Evolutionary conservation across 1,140 invertebrate species (phyloP).

Genomic region (Rhyacophila brunnea): DNA sequence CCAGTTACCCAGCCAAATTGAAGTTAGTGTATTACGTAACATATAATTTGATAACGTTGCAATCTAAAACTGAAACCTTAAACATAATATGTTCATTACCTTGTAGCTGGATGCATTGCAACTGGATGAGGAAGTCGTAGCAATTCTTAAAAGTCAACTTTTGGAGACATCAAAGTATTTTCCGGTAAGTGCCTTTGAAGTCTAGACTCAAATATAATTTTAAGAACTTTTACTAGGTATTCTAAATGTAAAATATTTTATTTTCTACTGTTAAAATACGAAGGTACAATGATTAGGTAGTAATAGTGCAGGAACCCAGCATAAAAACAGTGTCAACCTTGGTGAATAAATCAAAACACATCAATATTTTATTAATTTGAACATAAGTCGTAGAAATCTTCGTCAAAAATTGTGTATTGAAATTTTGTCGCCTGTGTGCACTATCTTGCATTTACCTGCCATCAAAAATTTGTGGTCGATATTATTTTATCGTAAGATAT

Average conservation of each 20-base stretch:
- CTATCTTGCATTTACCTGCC: too few species aligned
- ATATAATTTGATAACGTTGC: too few species aligned
- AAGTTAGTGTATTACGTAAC: too few species aligned
- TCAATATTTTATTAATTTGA: too few species aligned
- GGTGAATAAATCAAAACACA: not conserved
- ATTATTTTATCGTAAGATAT: too few species aligned
- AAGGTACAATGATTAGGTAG: not conserved
- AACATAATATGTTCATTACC: not conserved
- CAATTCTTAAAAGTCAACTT: slow-evolving; percentile 30
- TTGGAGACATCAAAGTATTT: slow-evolving; percentile 29
- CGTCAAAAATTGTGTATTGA: too few species aligned
- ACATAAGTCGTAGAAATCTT: too few species aligned
- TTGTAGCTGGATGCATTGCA: slow-evolving; percentile 32
- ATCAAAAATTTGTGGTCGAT: too few species aligned
- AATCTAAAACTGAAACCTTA: too few species aligned
- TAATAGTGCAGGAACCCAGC: not conserved
- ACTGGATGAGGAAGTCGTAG: slow-evolving; percentile 30
- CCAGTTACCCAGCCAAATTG: too few species aligned
- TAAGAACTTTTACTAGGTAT: not conserved
- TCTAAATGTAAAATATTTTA: not conserved
- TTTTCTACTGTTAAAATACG: not conserved
- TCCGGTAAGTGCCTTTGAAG: slow-evolving; percentile 15
- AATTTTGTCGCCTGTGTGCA: too few species aligned
- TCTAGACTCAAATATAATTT: not conserved
- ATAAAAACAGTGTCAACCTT: not conserved